Conservation (phyloP, 2,797 vertebrate species). For the Danio albolineatus region DNA sequence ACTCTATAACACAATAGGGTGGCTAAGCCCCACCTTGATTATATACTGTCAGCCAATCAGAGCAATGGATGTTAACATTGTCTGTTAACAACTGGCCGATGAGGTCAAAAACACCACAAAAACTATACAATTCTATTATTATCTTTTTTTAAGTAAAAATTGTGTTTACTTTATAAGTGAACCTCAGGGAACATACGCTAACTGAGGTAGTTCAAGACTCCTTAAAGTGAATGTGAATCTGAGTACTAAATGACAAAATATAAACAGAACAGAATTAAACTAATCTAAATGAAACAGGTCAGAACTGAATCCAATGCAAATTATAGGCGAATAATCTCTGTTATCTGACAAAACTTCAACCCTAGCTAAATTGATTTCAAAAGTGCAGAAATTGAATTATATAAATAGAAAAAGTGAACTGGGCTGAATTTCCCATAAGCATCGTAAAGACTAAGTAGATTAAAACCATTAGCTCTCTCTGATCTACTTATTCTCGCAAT, state of each 20-base stretch:
- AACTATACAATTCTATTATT: too few species aligned
- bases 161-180: too few species aligned
- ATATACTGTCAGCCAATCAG: too few species aligned
- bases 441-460: neutral
- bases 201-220: too few species aligned
- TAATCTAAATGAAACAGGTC: neutral
- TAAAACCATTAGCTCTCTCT: neutral
- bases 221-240: too few species aligned
- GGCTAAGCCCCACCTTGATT: too few species aligned
- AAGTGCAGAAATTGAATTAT: neutral
- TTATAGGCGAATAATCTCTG: neutral
- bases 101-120: too few species aligned
- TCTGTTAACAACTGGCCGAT: too few species aligned
- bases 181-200: too few species aligned
- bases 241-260: neutral
- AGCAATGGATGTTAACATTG: too few species aligned
- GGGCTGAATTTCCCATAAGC: slow-evolving; percentile 1
- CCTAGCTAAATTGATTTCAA: neutral
- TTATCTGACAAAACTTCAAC: neutral
- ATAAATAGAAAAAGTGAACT: neutral
- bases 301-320: neutral
- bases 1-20: neutral
- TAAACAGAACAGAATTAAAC: neutral
- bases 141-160: too few species aligned
- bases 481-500: neutral